Base-by-base conservation (phyloP, 2,113 vertebrate species). In the Colossoma macropomum region DNA sequence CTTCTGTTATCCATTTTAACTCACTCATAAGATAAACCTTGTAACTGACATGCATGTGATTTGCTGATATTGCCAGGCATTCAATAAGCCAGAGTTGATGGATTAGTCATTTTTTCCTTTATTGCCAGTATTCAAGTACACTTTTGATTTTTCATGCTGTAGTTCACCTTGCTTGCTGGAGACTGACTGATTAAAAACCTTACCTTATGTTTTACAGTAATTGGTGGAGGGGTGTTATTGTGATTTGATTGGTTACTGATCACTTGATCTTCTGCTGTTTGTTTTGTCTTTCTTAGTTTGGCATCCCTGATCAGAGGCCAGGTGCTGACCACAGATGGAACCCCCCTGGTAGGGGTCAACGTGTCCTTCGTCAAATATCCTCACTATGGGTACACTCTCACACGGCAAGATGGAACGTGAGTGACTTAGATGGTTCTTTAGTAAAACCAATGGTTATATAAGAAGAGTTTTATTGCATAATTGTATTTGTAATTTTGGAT, bases 331-430 rank as follows among this genome's bases (percentile, higher is more conserved):
- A 96, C 95, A 90, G 97, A 99, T 92, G 98, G 97, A 87, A 99
- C 97, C 70, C 98, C 98, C 80, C 94, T 99, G 50, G 98, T 98
- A 85, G 97, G 98, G 86, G 98, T 99, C 88, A 99, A 99, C 19
- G 97, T 99, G 91, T 99, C 97, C 23, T 99, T 99, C 94, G 96
- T 99, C 92, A 99, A 99, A 93, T 97, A 98, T 90, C 97, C 98
- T 68, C 96, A 97, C 86, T 99, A 98, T 0, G 98, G 98, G 88
- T 98, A 98, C 84, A 99, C 98, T 86, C 96, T 99, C 91, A 99
- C 98, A 79, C 96, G 98, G 30, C 98, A 99, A 92, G 98, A 99
- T 84, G 98, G 98, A 93, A 99, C 97, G 97, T 99, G 94, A 96
- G 98, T 98, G 89, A 19, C 30, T 74, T 62, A 38, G 48, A 62